These are phyloP conservation scores for Ceratothoa steindachneri DNA, from an alignment of 2,888 invertebrate species.

Conservation along the genomic window DNA sequence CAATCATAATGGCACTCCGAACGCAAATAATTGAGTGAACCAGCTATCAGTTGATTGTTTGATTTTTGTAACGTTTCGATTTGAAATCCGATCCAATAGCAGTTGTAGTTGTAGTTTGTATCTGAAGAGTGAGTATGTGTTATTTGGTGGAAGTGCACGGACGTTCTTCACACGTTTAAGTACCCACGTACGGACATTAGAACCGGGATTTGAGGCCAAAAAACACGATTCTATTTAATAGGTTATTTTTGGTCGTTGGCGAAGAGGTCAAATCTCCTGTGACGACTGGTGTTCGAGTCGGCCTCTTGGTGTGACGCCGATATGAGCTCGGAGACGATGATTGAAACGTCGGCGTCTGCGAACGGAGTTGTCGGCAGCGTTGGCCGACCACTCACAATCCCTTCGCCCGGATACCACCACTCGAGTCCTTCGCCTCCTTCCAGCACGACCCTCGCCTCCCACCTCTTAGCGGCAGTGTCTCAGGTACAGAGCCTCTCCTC, in stretches of 20 bases:
- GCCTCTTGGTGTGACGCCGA: constrained; percentile 17
- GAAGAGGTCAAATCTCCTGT: too few relatives aligned
- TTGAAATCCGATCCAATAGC: constrained; percentile 48
- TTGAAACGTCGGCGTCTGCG: constrained; percentile 39
- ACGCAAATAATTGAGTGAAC: constrained; percentile 48
- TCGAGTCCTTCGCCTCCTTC: constrained; percentile 47
- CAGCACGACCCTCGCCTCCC: constrained; percentile 44
- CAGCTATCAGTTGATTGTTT: constrained; percentile 48
- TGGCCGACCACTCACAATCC: constrained; percentile 13
- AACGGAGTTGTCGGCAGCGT: constrained; percentile 22
- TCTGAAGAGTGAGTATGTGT: constrained; percentile 48
- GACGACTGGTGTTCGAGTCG: constrained; percentile 33
- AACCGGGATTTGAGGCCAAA: too few relatives aligned
- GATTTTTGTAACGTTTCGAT: constrained; percentile 48
- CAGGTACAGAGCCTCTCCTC: constrained; percentile 46
- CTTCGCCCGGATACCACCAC: constrained; percentile 32
- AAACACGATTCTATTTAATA: too few relatives aligned
- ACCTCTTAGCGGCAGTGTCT: constrained; percentile 45
- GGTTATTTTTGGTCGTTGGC: too few relatives aligned
- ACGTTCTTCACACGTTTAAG: constrained; percentile 25
- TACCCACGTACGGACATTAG: constrained; percentile 6
- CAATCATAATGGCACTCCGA: constrained; percentile 48
- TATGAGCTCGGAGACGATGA: constrained; percentile 45
- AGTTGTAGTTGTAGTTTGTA: constrained; percentile 48
- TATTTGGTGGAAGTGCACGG: constrained; percentile 45